Conservation (phyloP, 2,888 invertebrate genomes). For the Syrista parreyssii region DNA sequence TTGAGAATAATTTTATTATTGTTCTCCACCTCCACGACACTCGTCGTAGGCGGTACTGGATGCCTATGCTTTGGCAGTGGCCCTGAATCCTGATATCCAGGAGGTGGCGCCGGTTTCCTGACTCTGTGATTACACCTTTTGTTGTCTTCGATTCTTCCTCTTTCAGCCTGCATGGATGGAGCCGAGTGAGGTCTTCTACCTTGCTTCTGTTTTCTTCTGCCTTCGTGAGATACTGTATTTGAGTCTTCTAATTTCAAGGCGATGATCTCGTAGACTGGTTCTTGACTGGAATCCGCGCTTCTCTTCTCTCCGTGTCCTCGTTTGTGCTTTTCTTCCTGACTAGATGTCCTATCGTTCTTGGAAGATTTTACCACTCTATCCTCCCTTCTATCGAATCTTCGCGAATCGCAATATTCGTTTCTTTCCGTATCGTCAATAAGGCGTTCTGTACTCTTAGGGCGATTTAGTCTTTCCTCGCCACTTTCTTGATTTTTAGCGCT, state of each 20-base stretch:
- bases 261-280: conserved; percentile 52
- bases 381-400: conserved; percentile 29
- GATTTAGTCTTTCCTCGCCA: conserved; percentile 37
- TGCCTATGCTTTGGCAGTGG: conserved; percentile 41
- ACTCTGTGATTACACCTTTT: conserved; percentile 43
- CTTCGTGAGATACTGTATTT: conserved; percentile 24
- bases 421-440: conserved; percentile 48
- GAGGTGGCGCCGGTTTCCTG: conserved; percentile 43
- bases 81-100: conserved; percentile 47
- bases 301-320: conserved; percentile 36
- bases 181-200: conserved; percentile 55
- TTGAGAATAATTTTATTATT: conserved; percentile 52
- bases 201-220: conserved; percentile 38
- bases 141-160: conserved; percentile 34
- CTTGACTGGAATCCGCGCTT: conserved; percentile 29
- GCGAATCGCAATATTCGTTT: conserved; percentile 36
- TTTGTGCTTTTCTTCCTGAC: conserved; percentile 29
- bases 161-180: conserved; percentile 51
- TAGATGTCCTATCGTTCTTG: conserved; percentile 20
- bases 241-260: conserved; percentile 36
- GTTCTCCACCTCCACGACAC: conserved; percentile 52
- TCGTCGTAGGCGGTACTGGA: conserved; percentile 28
- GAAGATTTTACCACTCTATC: conserved; percentile 21
- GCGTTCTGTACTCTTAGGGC: conserved; percentile 59
- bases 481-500: conserved; percentile 39